Evolutionary conservation across 2,888 invertebrate species (phyloP).

Genomic region (Nesidiocoris tenuis): DNA sequence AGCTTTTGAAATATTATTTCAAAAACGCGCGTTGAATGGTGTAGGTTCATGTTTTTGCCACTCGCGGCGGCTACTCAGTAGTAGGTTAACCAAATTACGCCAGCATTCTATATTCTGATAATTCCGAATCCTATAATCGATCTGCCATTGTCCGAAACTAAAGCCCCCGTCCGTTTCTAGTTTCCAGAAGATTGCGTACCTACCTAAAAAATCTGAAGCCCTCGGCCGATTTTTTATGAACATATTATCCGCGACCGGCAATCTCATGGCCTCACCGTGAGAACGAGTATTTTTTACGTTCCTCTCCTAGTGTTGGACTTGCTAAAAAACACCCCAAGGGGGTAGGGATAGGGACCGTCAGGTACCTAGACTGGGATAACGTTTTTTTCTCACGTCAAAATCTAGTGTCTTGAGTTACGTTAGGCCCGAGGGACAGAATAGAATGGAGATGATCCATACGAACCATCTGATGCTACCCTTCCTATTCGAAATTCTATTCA

Average conservation of each 20-base stretch:
- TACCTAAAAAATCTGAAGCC: slow-evolving; percentile 28
- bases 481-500: slow-evolving; percentile 33
- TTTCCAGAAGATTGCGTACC: neutral
- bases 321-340: neutral
- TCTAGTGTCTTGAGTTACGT: neutral
- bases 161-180: slow-evolving; percentile 15
- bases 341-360: neutral
- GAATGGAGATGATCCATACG: slow-evolving; percentile 34
- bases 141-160: slow-evolving; percentile 44
- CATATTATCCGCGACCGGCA: neutral
- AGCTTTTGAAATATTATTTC: no score
- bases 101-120: no score
- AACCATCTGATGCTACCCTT: slow-evolving; percentile 43
- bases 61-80: no score
- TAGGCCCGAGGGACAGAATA: neutral
- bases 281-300: slow-evolving; percentile 5
- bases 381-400: neutral
- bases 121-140: no score
- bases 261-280: slow-evolving; percentile 30
- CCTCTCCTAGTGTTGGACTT: neutral
- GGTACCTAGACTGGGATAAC: neutral
- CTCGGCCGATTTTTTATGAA: slow-evolving; percentile 7
- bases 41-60: no score
- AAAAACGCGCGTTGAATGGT: no score
- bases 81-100: no score